Base-by-base conservation (phyloP, 2,797 vertebrate genomes). In the Novumbra hubbsi region DNA sequence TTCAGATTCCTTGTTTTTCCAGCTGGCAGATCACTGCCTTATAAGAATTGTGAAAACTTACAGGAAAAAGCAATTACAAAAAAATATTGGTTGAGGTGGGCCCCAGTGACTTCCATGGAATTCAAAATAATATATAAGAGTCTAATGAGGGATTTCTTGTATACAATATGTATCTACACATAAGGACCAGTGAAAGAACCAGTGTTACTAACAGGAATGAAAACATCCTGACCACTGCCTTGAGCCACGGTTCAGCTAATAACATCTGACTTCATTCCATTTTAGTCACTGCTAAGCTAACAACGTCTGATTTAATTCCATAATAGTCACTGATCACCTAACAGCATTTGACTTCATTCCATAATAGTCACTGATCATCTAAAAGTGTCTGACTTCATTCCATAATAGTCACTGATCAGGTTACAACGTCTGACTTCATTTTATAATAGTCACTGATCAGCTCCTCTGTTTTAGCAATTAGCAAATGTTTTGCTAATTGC, bases 1-100 rank as follows among this genome's bases (percentile, higher is more conserved):
- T 81, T 79, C 70, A 76, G 38, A 71, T 30, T 62, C 1, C 65
- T 73, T 71, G 72, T 75, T 15, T 76, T 32, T 69, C 71, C 67
- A 2, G 0, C 32, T 68, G 24, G 72, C 66, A 48, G 9, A 15
- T 75, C 76, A 76, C 68, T 73, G 5, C 38, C 78, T 32, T 14
- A 16, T 16, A 14, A 17, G 28, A 65, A 65, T 65, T 65, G 30
- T 32, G 30, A 65, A 65, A 65, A 68, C 66, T 71, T 48, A 68
- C 68, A 73, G 55, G 76, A 28, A 52, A 50, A 78, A 82, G 71
- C 71, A 81, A 84, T 30, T 5, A 49, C 15, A 75, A 65, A 64
- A 73, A 24, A 72, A 55, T 50, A 73, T 5, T n/a, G 63, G 41
- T 4, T 19, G 27, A 48, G 19, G n/a, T 21, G 48, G 48, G 49